phyloP scores from a whole-genome alignment of 2,113 vertebrate genomes.

The Cyphomyrus discorhynchus region DNA sequence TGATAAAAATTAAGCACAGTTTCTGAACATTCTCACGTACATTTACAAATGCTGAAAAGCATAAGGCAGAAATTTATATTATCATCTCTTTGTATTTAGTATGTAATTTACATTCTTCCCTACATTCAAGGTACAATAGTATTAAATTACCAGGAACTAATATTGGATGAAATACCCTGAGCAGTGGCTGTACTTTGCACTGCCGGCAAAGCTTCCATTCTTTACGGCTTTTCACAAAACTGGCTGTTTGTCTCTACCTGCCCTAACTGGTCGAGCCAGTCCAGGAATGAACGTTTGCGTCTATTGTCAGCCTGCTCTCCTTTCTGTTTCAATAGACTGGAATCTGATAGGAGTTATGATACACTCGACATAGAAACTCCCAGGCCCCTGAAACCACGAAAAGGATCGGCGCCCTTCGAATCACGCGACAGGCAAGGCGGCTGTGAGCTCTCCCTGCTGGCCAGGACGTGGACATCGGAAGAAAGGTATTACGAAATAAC shows the following conservation, averaged over 20 bases:
- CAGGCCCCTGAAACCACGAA: slow-evolving; percentile 28
- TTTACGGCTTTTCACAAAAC: slow-evolving; percentile 60
- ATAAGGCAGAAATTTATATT: neutral
- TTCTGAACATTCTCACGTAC: neutral
- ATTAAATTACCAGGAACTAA: neutral
- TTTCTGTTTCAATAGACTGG: slow-evolving; percentile 61
- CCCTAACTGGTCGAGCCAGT: slow-evolving; percentile 90
- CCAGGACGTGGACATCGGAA: neutral
- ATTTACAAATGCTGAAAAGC: neutral
- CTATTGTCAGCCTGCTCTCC: slow-evolving; percentile 59
- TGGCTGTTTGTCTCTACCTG: slow-evolving; percentile 77
- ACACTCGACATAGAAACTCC: slow-evolving; percentile 54
- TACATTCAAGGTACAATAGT: neutral
- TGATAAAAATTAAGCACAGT: neutral
- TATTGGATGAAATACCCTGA: slow-evolving; percentile 21
- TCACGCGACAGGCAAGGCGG: slow-evolving; percentile 21
- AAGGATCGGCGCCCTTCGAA: neutral
- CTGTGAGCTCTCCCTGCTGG: slow-evolving; percentile 31
- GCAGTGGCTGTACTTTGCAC: slow-evolving; percentile 30
- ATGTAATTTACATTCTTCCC: neutral
- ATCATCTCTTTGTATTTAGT: neutral
- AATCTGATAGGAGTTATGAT: slow-evolving; percentile 69
- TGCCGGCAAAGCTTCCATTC: slow-evolving; percentile 38
- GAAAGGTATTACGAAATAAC: neutral
- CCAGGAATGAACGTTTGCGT: slow-evolving; percentile 83